Base-by-base conservation (phyloP, 2,113 vertebrate species). In the Puntigrus tetrazona region DNA sequence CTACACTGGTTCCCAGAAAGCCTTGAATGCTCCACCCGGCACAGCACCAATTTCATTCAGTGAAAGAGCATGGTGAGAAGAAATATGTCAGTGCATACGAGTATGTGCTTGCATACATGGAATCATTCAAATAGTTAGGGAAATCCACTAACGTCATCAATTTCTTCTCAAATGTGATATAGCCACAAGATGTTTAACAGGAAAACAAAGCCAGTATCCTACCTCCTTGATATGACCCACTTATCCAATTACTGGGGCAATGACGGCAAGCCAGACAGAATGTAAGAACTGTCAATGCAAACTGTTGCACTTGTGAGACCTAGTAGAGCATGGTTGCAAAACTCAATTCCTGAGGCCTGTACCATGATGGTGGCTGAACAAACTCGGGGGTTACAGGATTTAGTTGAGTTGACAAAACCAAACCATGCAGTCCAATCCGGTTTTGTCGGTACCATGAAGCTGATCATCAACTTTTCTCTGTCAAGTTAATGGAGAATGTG, bases 1-100 rank as follows among this genome's bases (percentile, higher is more conserved):
- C 4, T 99, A 99, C 87, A 94, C 94, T 0, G 96, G 96, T 4
- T 96, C 98, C 87, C 98, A 99, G 92, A 99, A 99, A 86, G 97
- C 96, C 16, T 93, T 99, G 86, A 98, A 97, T 0, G 86, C 94
- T 0, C 97, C 98, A 10, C 97, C 98, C 0, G 98, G 98, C 59
- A 96, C 92, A 14, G 94, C 97, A 1, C 96, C 95, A 67, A 96
- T 99, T 92, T 98, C 98, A 3, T 99, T 99, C 93, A 99, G 95
- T 4, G 92, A 97, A 29, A 92, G 91, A 93, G 98, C 98, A 92
- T 96, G 94, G 98, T 99, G 91, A 95, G 94, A 74, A 76, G 72
- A 31, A 43, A 27, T 34, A 5, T 70, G 36, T 34, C 22, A 67
- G 38, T 36, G n/a, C 38, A 25, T 25, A 18, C 0, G 2, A 29